These are phyloP conservation scores for Ganaspis sp. DNA, from an alignment of 1,140 invertebrate genomes.

Conservation along the genomic window DNA sequence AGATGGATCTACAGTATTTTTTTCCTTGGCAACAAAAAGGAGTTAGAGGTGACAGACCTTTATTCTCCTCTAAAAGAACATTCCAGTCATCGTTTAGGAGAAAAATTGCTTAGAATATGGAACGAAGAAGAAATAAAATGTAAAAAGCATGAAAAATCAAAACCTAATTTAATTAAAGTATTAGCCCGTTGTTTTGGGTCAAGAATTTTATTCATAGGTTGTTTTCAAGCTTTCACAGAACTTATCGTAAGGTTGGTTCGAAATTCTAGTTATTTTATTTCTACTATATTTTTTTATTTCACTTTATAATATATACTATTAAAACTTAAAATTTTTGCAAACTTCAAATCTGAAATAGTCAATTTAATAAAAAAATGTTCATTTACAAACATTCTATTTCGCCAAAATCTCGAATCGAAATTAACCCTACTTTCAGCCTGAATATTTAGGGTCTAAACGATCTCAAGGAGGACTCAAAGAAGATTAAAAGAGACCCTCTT, in stretches of 20 bases:
- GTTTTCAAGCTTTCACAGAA: constrained; percentile 76
- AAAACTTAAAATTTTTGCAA: too few relatives aligned
- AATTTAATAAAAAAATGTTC: too few relatives aligned
- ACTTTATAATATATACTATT: too few relatives aligned
- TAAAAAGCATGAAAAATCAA: constrained; percentile 40
- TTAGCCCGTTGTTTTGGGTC: constrained; percentile 73
- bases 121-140: constrained; percentile 66
- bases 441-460: too few relatives aligned
- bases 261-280: constrained; percentile 15
- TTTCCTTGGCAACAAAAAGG: constrained; percentile 76
- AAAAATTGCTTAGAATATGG: constrained; percentile 78
- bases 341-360: too few relatives aligned
- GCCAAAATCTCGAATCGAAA: too few relatives aligned
- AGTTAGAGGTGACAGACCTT: constrained; percentile 79
- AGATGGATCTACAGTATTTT: constrained; percentile 79
- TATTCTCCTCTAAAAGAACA: constrained; percentile 80
- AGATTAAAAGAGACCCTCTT: too few relatives aligned
- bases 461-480: too few relatives aligned
- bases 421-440: too few relatives aligned
- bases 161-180: constrained; percentile 73
- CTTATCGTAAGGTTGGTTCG: constrained; percentile 74
- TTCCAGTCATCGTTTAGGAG: constrained; percentile 76
- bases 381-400: too few relatives aligned
- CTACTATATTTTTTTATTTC: not conserved
- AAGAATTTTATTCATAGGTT: constrained; percentile 72